Conservation (phyloP, 2,113 vertebrate genomes). For the Euleptes europaea region DNA sequence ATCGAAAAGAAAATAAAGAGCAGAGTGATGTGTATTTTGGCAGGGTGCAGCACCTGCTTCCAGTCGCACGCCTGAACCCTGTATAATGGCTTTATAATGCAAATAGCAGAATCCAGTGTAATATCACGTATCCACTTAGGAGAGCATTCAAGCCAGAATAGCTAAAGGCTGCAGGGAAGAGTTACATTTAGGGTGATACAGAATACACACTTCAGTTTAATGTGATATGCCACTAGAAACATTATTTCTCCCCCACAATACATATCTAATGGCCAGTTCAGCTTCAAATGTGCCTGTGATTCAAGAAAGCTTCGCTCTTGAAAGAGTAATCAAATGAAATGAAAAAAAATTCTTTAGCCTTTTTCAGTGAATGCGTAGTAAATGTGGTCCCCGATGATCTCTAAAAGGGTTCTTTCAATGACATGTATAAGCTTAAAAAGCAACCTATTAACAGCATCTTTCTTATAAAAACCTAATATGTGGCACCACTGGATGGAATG, state of each 20-base stretch:
- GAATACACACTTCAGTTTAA: background rate
- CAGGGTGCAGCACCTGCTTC: conserved; percentile 4
- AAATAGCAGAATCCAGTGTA: conserved; percentile 13
- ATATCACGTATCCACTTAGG: background rate
- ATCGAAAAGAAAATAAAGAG: conserved; percentile 9
- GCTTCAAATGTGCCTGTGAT: conserved; percentile 3
- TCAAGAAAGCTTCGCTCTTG: background rate
- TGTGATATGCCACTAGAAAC: background rate
- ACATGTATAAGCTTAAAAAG: background rate
- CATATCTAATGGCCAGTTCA: conserved; percentile 2
- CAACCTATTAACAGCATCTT: background rate
- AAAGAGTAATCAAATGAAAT: background rate
- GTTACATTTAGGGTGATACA: background rate
- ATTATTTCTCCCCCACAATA: no score
- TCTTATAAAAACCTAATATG: background rate
- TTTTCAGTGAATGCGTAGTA: conserved; percentile 1
- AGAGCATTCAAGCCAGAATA: background rate
- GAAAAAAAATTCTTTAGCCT: background rate
- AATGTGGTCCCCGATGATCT: background rate
- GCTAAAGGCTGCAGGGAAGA: background rate
- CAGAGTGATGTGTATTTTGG: conserved; percentile 3
- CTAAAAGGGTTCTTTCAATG: background rate
- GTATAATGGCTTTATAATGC: background rate
- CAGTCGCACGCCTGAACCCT: conserved; percentile 1
- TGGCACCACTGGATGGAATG: background rate